Conservation (phyloP, 1,140 invertebrate species). For the Lasaia peninsularis region DNA sequence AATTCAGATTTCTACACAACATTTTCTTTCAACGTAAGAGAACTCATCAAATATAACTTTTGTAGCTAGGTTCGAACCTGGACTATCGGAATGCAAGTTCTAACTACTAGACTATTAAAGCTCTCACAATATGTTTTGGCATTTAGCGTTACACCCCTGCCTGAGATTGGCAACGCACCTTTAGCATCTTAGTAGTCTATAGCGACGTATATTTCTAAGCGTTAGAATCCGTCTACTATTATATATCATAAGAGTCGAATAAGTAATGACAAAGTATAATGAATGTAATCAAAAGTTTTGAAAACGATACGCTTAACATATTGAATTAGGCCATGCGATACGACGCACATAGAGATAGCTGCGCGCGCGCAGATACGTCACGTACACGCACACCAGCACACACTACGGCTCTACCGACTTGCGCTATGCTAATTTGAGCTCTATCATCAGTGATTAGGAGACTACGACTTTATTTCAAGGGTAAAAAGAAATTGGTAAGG, state of each 20-base stretch:
- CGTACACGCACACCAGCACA: conserved; percentile 17
- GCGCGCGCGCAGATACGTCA: conserved; percentile 35
- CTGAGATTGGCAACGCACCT: no score
- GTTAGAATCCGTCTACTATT: no score
- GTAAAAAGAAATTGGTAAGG: conserved; percentile 6
- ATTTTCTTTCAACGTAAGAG: no score
- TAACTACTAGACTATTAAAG: no score
- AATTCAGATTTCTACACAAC: no score
- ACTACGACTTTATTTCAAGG: neutral
- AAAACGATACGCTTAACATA: conserved; percentile 4
- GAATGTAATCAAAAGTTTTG: conserved; percentile 3
- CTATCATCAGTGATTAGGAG: conserved; percentile 12
- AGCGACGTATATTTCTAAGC: no score
- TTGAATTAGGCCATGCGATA: conserved; percentile 12
- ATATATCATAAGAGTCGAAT: neutral
- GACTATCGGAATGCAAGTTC: no score
- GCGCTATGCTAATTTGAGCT: neutral
- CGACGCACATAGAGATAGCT: conserved; percentile 26
- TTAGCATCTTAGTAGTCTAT: no score
- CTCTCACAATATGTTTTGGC: no score
- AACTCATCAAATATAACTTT: no score
- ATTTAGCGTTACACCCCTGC: no score
- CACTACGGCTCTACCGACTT: neutral
- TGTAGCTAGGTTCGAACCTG: no score
- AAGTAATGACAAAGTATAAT: neutral